Evolutionary conservation across 1,140 invertebrate species (phyloP).

Genomic region (Zaprionus ornatus): DNA sequence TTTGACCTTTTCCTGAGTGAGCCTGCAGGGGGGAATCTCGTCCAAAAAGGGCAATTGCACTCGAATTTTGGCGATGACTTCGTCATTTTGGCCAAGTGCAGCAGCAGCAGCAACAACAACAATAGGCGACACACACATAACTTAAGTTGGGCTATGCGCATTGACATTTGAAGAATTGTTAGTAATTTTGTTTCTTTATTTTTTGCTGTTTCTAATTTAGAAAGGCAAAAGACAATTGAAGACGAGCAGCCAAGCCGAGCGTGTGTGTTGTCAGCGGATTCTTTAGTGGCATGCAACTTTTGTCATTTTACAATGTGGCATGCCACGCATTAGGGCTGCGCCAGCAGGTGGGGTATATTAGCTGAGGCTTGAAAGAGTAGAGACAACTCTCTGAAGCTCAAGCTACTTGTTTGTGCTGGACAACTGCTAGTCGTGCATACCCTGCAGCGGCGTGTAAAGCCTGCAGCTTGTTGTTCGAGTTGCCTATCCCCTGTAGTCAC

Average conservation of each 20-base stretch:
- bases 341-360: not conserved
- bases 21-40: constrained; percentile 7
- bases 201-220: constrained; percentile 38
- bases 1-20: constrained; percentile 58
- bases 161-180: constrained; percentile 65
- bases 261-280: constrained; percentile 35
- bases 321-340: not conserved
- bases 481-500: too few relatives aligned
- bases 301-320: constrained; percentile 22
- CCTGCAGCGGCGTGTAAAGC: not conserved
- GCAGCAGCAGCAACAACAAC: not conserved
- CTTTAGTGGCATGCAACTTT: constrained; percentile 11
- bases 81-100: constrained; percentile 41
- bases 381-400: too few relatives aligned
- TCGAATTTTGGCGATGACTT: constrained; percentile 36
- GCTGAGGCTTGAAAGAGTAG: not conserved
- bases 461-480: too few relatives aligned
- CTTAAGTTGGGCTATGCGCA: constrained; percentile 52
- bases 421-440: not conserved
- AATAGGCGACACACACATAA: constrained; percentile 11
- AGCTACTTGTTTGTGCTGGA: not conserved
- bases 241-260: constrained; percentile 25
- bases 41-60: constrained; percentile 66
- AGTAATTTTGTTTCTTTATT: constrained; percentile 3
- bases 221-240: constrained; percentile 46